phyloP scores from a whole-genome alignment of 2,113 vertebrate genomes.

The Toxotes chatareus region DNA sequence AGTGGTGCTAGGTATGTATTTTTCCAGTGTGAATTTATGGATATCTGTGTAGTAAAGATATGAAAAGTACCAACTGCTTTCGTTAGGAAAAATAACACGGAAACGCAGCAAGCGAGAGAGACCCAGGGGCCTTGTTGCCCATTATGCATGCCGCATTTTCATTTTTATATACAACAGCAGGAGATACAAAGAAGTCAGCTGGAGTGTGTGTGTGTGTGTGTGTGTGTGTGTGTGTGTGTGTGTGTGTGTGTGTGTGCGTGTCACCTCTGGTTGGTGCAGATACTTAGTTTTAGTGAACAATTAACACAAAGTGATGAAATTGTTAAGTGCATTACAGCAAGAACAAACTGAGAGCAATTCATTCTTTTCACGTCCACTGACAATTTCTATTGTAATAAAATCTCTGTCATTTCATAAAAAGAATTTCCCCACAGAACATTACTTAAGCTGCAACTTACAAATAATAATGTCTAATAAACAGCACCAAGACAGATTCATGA shows the following conservation, averaged over 20 bases:
- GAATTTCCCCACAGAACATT: slow-evolving; percentile 40
- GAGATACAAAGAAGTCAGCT: slow-evolving; percentile 57
- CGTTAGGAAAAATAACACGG: slow-evolving; percentile 32
- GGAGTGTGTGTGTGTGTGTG: slow-evolving; percentile 12
- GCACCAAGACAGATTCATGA: slow-evolving; percentile 35
- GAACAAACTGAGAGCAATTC: slow-evolving; percentile 7
- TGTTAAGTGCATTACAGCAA: slow-evolving; percentile 35
- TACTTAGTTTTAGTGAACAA: slow-evolving; percentile 40
- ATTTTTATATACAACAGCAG: slow-evolving; percentile 61
- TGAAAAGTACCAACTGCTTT: slow-evolving; percentile 63
- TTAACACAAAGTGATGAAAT: slow-evolving; percentile 44
- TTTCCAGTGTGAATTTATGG: slow-evolving; percentile 56
- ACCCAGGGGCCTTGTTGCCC: slow-evolving; percentile 55
- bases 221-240: background rate
- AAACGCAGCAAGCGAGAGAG: slow-evolving; percentile 28
- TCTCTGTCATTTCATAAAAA: slow-evolving; percentile 33
- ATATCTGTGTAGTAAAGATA: slow-evolving; percentile 69
- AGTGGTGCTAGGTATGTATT: slow-evolving; percentile 65
- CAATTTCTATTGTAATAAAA: slow-evolving; percentile 42
- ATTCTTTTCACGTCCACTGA: slow-evolving; percentile 34
- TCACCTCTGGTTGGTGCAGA: slow-evolving; percentile 32
- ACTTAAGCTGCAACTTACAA: slow-evolving; percentile 41
- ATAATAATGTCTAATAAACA: slow-evolving; percentile 38
- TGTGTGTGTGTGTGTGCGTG: background rate
- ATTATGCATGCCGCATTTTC: slow-evolving; percentile 67